phyloP scores from a whole-genome alignment of 2,888 invertebrate species.

The Lasiommata megera region DNA sequence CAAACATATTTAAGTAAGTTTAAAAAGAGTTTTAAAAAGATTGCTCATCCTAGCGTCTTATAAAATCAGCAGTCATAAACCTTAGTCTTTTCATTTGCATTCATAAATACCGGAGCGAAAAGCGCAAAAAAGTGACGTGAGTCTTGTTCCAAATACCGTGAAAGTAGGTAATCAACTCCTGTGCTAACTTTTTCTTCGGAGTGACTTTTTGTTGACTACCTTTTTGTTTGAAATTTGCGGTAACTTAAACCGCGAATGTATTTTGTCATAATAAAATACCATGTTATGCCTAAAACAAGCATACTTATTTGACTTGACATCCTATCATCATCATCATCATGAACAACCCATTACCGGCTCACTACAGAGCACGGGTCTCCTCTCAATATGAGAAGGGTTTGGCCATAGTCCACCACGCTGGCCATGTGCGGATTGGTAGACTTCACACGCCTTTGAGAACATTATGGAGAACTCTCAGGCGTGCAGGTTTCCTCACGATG shows the following conservation, averaged over 20 bases:
- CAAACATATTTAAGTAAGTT: neutral
- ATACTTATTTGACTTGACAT: no score
- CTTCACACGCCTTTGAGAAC: no score
- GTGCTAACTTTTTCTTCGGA: slow-evolving; percentile 64
- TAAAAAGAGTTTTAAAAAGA: neutral
- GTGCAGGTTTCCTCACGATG: no score
- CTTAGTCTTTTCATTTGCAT: slow-evolving; percentile 48
- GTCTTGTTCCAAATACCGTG: slow-evolving; percentile 63
- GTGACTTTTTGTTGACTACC: slow-evolving; percentile 52
- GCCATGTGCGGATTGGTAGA: no score
- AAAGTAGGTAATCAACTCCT: slow-evolving; percentile 68
- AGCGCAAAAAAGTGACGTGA: slow-evolving; percentile 63
- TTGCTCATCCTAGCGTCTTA: slow-evolving; percentile 13
- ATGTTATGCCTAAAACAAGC: no score
- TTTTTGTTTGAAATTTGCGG: slow-evolving; percentile 38
- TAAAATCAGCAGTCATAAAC: slow-evolving; percentile 22
- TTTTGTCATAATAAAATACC: no score
- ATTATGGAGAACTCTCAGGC: no score
- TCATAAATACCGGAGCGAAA: slow-evolving; percentile 47
- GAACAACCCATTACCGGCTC: no score
- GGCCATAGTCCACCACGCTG: no score
- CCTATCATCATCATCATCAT: no score
- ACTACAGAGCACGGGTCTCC: no score
- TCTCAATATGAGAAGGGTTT: no score
- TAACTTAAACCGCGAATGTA: neutral